Base-by-base conservation (phyloP, 2,113 vertebrate genomes). In the Bubo scandiacus region DNA sequence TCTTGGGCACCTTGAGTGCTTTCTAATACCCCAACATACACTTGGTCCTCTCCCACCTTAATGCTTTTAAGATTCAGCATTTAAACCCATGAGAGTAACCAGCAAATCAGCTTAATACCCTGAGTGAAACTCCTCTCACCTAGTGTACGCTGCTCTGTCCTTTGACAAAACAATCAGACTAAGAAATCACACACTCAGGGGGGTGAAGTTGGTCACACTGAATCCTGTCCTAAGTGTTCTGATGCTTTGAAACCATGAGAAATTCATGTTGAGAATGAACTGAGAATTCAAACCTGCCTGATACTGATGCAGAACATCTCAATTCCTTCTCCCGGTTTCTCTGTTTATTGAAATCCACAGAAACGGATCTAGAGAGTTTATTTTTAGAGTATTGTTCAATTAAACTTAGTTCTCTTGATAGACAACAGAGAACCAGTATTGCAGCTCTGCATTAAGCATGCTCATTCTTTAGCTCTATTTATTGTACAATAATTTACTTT, bases 401-500 rank as follows among this genome's bases (percentile, higher is more conserved):
- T 93, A 93, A 88, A 92, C 86, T 71, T 71, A 58, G 80, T 78
- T 93, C 84, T 93, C 86, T 55, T 93, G 85, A 88, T 15, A 93
- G 94, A 83, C 94, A 94, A 93, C 86, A 93, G n/a, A 81, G 66
- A 77, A 66, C 54, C 10, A 38, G n/a, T n/a, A 59, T 12, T 84
- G 65, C 73, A 94, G 82, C 47, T 81, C 92, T 57, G 91, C 65
- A 87, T 81, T 93, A 94, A 74, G 57, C 83, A 81, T 26, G n/a
- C 77, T 93, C 72, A 43, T 86, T 78, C 93, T 90, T 93, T 75
- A 86, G 85, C 95, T 82, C 86, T 94, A 94, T 90, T 90, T 95
- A 95, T 94, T 91, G 86, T 96, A 90, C 65, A 94, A 88, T 95
- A 94, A 94, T 96, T 96, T 96, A 92, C 86, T 84, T 91, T 96